These are phyloP conservation scores for Amphiduros pacificus DNA, from an alignment of 2,888 invertebrate genomes.

Conservation along the genomic window DNA sequence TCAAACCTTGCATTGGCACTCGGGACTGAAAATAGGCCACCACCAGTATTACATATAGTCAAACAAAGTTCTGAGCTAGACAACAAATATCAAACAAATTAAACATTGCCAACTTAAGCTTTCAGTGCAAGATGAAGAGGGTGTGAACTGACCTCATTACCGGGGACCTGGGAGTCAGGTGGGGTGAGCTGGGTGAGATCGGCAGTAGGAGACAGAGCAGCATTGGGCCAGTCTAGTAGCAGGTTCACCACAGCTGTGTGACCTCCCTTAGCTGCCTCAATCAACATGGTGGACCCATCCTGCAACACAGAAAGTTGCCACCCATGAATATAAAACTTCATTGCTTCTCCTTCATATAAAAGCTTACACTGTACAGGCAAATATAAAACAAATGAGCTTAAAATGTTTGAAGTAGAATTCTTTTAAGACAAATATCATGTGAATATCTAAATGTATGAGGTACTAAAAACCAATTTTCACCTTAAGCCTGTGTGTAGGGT, in stretches of 20 bases:
- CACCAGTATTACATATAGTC: too few relatives aligned
- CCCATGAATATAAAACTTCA: not conserved
- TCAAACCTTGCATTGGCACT: conserved; percentile 54
- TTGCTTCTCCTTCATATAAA: not conserved
- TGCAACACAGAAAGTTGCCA: conserved; percentile 45
- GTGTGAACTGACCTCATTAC: conserved; percentile 18
- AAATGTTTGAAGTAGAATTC: too few relatives aligned
- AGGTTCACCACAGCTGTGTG: conserved; percentile 94
- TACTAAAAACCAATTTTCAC: conserved; percentile 62
- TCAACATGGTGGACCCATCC: conserved; percentile 97
- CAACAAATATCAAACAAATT: not conserved
- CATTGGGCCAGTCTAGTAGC: conserved; percentile 74
- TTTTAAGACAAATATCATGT: too few relatives aligned
- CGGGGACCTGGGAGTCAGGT: conserved; percentile 21
- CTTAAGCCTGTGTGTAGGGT: conserved; percentile 95
- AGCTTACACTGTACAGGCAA: too few relatives aligned
- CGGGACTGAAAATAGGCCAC: conserved; percentile 32
- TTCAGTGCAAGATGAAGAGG: too few relatives aligned
- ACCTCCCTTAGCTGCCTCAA: conserved; percentile 97
- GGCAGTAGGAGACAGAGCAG: conserved; percentile 15
- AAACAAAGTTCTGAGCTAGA: not conserved
- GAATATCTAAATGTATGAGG: too few relatives aligned
- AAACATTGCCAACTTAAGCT: too few relatives aligned
- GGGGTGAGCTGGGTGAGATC: conserved; percentile 26
- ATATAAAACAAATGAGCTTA: too few relatives aligned